Percentiles rank a stretch among this genome's conserved stretches.
Conservation (phyloP, 2,113 vertebrate species). For the Dascyllus trimaculatus region DNA sequence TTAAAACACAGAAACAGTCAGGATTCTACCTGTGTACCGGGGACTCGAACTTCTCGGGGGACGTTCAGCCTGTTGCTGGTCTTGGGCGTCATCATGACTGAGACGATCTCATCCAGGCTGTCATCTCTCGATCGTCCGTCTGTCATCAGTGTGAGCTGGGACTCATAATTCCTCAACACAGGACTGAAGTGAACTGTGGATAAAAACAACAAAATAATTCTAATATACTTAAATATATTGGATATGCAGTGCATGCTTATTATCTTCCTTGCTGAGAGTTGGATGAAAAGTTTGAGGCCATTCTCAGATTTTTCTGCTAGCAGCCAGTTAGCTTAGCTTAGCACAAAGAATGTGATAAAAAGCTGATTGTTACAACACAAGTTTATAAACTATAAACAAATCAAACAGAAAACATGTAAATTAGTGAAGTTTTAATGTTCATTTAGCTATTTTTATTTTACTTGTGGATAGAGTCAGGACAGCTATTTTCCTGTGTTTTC, state of each 20-base stretch:
- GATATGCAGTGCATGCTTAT: neutral
- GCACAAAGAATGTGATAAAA: too few relatives aligned
- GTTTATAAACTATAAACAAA: too few relatives aligned
- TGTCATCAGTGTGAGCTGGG: slow-evolving; percentile 54
- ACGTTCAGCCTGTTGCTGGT: slow-evolving; percentile 63
- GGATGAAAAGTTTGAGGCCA: too few relatives aligned
- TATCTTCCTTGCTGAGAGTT: too few relatives aligned
- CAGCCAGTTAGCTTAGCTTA: too few relatives aligned
- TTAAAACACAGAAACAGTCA: neutral
- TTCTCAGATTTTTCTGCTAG: too few relatives aligned
- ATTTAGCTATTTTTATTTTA: too few relatives aligned
- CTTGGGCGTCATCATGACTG: slow-evolving; percentile 78
- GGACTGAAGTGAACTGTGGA: slow-evolving; percentile 50
- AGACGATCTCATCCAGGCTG: slow-evolving; percentile 77
- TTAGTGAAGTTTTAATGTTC: too few relatives aligned
- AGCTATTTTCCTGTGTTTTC: too few relatives aligned
- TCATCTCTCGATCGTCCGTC: slow-evolving; percentile 64
- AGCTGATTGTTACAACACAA: too few relatives aligned
- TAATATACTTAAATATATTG: neutral
- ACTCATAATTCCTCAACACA: slow-evolving; percentile 58
- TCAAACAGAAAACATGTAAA: too few relatives aligned
- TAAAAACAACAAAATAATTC: neutral
- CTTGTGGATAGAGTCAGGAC: too few relatives aligned
- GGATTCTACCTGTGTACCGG: slow-evolving; percentile 79
- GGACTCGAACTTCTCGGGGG: slow-evolving; percentile 71